Conservation (phyloP, 2,113 vertebrate species). For the Thamnophis sirtalis region DNA sequence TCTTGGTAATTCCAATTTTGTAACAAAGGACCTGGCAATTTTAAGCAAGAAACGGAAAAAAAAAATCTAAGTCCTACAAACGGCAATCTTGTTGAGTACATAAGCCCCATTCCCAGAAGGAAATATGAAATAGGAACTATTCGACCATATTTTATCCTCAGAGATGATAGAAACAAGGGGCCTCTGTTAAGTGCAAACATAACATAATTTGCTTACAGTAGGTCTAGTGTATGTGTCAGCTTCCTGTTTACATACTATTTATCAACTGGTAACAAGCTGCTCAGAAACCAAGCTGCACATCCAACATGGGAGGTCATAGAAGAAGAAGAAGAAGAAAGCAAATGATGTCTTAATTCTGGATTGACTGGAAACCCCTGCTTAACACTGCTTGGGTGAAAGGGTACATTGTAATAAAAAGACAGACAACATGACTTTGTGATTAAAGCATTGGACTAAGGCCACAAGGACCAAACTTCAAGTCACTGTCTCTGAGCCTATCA, state of each 20-base stretch:
- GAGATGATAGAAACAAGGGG: background rate
- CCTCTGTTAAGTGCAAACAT: background rate
- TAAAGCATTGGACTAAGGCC: background rate
- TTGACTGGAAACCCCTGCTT: background rate
- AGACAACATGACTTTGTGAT: background rate
- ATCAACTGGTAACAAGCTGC: slow-evolving; percentile 1
- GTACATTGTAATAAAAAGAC: background rate
- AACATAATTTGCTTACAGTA: background rate
- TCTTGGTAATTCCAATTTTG: background rate
- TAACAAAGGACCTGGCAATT: background rate
- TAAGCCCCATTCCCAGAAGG: background rate
- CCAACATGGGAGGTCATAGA: background rate
- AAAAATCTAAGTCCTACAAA: background rate
- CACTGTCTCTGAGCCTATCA: background rate
- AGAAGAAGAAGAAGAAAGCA: background rate
- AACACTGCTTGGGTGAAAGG: background rate
- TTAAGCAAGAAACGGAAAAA: background rate
- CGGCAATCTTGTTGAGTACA: background rate
- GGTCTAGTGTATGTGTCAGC: background rate
- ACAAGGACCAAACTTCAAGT: background rate
- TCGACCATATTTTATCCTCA: background rate
- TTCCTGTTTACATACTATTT: slow-evolving; percentile 20
- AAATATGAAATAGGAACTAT: background rate
- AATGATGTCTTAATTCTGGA: background rate
- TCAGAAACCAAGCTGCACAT: background rate